Conservation (phyloP, 2,113 vertebrate genomes). For the Otocyon megalotis region DNA sequence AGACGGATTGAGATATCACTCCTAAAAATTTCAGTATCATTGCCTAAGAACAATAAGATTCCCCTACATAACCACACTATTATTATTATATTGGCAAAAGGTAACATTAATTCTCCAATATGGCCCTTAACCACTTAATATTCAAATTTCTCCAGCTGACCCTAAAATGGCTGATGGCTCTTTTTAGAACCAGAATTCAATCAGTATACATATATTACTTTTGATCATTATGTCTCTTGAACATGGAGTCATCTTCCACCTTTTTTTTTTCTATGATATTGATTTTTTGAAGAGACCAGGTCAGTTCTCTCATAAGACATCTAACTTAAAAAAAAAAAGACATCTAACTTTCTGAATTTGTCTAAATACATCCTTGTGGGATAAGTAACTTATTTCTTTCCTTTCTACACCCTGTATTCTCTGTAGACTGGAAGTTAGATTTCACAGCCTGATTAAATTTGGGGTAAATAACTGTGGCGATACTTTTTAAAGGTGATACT, state of each 20-base stretch:
- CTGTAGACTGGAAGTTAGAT: not conserved
- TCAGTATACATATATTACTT: not conserved
- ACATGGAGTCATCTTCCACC: not conserved
- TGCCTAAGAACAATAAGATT: conserved; percentile 14
- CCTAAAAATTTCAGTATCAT: not conserved
- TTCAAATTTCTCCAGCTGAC: not conserved
- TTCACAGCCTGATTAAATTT: not conserved
- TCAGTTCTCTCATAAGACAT: not conserved
- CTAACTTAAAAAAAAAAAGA: not conserved
- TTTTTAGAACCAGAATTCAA: not conserved
- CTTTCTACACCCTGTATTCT: not conserved
- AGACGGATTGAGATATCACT: not conserved
- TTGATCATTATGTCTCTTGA: not conserved
- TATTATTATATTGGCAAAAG: not conserved
- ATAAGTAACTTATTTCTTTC: not conserved
- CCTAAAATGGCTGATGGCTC: not conserved
- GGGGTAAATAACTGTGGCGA: not conserved
- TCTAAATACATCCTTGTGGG: not conserved
- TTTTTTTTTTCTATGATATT: not conserved
- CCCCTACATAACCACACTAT: not conserved
- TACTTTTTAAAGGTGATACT: not conserved
- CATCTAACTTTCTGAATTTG: not conserved
- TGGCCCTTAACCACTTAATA: not conserved
- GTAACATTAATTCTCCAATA: not conserved
- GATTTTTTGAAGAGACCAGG: not conserved